Base-by-base conservation (phyloP, 2,888 invertebrate species). In the Chaetoderma sp. region DNA sequence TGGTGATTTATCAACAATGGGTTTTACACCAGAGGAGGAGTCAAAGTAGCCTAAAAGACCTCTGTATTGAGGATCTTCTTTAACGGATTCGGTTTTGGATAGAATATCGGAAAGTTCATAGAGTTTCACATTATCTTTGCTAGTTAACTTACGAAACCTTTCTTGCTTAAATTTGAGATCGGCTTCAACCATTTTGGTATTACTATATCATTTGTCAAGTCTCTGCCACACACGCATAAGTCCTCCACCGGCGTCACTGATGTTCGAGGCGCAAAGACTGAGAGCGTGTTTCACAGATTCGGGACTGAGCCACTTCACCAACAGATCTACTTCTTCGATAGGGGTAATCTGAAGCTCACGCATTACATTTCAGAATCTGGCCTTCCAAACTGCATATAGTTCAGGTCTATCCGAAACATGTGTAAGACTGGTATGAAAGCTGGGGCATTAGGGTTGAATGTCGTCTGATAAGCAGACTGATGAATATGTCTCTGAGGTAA, bases 61-160 rank as follows among this genome's bases (percentile, higher is more conserved):
- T 10, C 16, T 6, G 33, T 64, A 61, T 10, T 47, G 33, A 6
- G 60, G 25, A 50, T 69, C 39, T n/a, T 50, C 59, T 25, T 67
- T 69, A 16, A 55, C 13, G 13, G 27, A 28, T 30, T 66, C 44
- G 42, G 66, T 62, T 44, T 68, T 56, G 16, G 54, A n/a, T 13
- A 65, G 23, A 42, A 68, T 44, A 52, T 70, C 70, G 3, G 58
- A 16, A n/a, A 70, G 36, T 54, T 68, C 68, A 49, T 58, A 65
- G 5, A 68, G 60, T 28, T n/a, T 58, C 30, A 30, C 45, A 27
- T 16, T 64, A 25, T 70, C 67, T 52, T 67, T 55, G 10, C 28
- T 36, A 13, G 50, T 50, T 5, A 67, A 33, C 30, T 16, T 49
- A n/a, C 64, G 67, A 47, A 70, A 65, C n/a, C 50, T 50, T 13